Evolutionary conservation across 2,888 invertebrate genomes (phyloP), one percentile per base, ranked within the genome.

Genomic region (Rugalucina vietnamica): DNA sequence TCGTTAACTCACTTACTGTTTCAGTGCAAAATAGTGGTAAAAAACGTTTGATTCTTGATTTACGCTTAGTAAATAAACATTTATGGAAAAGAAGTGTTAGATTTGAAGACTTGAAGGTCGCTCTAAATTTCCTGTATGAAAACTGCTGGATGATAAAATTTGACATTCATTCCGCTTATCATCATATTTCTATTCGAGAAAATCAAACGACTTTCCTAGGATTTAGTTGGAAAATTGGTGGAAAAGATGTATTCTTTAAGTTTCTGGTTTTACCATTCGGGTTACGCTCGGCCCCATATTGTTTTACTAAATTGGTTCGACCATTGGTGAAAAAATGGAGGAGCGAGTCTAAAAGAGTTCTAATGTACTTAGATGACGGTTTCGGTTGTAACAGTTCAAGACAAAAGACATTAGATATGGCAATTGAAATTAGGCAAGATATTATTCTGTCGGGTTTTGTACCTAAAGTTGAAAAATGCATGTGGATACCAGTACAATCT

Each of bases 311-410:
- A 50, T 14, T 88, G 21, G 78, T 77, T 18, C 29, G 82, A 21
- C 57, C 60, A 43, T 80, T 54, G 57, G 70, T 60, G 82, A 84
- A 39, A 84, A 60, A 60, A 27, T 60, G 60, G 29, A 24, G 60
- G 24, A 27, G 5, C 14, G 60, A 60, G 27, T 81, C 12, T 76
- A 81, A 43, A 24, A 60, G 73, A 49, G 60, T 77, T 14, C 29
- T 82, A 37, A 84, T 85, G 84, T 86, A 84, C 49, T 34, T 84
- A n/a, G 89, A 86, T 65, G 85, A 87, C 43, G 86, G 84, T 36
- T 76, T 86, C 57, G 82, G 76, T 12, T 49, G 76, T 69, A 60
- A 37, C n/a, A 36, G 12, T 27, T 34, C 49, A 37, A 27, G 37
- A 24, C 49, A 49, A 32, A 18, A 18, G 43, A 21, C 27, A 50